Conservation (phyloP, 2,888 invertebrate species). For the Hylaea fasciaria region DNA sequence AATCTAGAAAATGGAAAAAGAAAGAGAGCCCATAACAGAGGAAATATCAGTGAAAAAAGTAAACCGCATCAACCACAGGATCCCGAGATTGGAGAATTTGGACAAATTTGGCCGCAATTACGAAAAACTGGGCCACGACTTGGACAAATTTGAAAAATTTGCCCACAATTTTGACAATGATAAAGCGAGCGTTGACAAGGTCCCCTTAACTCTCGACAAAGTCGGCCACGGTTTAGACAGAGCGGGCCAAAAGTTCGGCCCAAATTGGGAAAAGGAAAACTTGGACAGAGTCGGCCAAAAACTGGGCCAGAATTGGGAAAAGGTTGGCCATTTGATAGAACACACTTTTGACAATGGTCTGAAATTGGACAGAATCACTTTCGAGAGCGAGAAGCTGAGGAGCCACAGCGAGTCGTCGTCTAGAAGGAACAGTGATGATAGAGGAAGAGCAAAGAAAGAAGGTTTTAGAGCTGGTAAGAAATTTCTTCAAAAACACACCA, state of each 20-base stretch:
- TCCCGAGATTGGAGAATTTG: constrained; percentile 51
- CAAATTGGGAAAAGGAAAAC: constrained; percentile 42
- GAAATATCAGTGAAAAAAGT: constrained; percentile 60
- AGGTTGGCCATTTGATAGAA: constrained; percentile 47
- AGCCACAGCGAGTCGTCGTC: constrained; percentile 73
- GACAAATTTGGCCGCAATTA: constrained; percentile 42
- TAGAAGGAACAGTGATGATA: constrained; percentile 75
- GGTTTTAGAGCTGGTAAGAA: constrained; percentile 61
- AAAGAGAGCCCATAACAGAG: constrained; percentile 46
- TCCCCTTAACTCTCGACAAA: constrained; percentile 14
- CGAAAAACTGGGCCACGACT: constrained; percentile 35
- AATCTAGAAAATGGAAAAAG: constrained; percentile 67
- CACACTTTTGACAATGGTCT: constrained; percentile 53
- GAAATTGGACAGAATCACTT: constrained; percentile 65
- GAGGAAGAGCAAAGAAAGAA: constrained; percentile 60
- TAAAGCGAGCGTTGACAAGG: constrained; percentile 9
- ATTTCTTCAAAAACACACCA: no score
- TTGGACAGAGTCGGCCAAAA: constrained; percentile 36
- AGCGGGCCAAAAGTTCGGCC: constrained; percentile 32
- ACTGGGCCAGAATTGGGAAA: constrained; percentile 39
- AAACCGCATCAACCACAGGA: constrained; percentile 49
- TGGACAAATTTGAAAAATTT: constrained; percentile 27
- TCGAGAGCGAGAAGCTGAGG: constrained; percentile 68
- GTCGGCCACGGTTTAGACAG: constrained; percentile 39
- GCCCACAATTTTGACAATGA: constrained; percentile 22